Base-by-base conservation (phyloP, 1,140 invertebrate species). In the Meloidogyne chitwoodi region DNA sequence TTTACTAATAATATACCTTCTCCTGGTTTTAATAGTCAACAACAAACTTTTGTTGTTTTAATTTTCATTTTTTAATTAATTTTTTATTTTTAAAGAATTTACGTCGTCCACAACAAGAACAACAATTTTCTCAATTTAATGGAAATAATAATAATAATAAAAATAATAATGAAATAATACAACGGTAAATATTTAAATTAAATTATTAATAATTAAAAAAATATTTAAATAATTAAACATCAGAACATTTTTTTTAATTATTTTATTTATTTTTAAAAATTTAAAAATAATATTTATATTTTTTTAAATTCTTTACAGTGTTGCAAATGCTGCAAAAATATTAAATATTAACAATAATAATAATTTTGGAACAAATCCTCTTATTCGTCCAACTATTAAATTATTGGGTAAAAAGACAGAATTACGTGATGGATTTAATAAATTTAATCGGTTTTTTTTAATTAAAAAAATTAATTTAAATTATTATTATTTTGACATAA, bases 361-460 rank as follows among this genome's bases (percentile, higher is more conserved):
- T 38, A 38, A n/a, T 56, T 56, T 56, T 56, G 48, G 48, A n/a
- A 56, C 2, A 56, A 56, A n/a, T 56, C n/a, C 48, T 56, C n/a
- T 56, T n/a, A n/a, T 56, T n/a, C 48, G n/a, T 56, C 48, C 48
- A n/a, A 19, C 4, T n/a, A 56, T 56, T 56, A 56, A 19, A 19
- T 12, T 14, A 48, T 19, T 56, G 12, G n/a, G n/a, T 5, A 56
- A 12, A 34, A 22, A 56, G 41, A 61, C 56, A 64, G 71, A 73
- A 41, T 22, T 73, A 64, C 61, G 41, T 56, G 41, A 31, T 34
- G 71, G 64, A 63, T 73, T 73, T 31, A n/a, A 73, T 64, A 73
- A 73, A 73, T 56, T 73, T 22, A 64, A 73, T 61, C 63, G 71
- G 71, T 63, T 19, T 31, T n/a, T 22, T 24, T 67, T 24, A 41